Evolutionary conservation across 2,797 vertebrate species (phyloP).

Genomic region (Betta splendens): DNA sequence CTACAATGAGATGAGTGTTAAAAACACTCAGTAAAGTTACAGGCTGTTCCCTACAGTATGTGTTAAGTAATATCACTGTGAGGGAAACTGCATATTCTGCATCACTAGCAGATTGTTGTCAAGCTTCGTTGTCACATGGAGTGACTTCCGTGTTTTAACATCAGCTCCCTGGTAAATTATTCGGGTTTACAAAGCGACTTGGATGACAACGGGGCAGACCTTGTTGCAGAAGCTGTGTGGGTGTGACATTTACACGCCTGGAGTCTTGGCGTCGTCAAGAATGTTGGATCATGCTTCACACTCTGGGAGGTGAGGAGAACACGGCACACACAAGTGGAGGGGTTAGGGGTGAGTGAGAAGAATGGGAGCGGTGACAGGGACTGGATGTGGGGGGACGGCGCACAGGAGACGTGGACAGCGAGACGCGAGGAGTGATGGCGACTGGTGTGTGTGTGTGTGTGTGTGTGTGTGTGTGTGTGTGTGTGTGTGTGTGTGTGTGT

Average conservation of each 20-base stretch:
- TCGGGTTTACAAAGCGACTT: constrained; percentile 9
- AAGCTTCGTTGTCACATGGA: background rate
- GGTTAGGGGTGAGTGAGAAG: constrained; percentile 37
- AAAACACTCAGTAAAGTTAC: too few relatives aligned
- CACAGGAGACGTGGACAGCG: constrained; percentile 45
- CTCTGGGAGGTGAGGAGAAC: constrained; percentile 44
- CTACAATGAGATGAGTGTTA: too few relatives aligned
- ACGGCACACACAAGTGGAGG: constrained; percentile 28
- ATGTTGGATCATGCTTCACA: constrained; percentile 25
- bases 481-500: constrained; percentile 2
- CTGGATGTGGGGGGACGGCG: constrained; percentile 33
- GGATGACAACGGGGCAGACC: constrained; percentile 22
- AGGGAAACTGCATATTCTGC: too few relatives aligned
- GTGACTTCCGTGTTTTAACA: background rate
- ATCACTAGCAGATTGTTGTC: constrained; percentile 2
- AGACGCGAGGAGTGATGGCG: constrained; percentile 44
- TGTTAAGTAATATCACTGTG: too few relatives aligned
- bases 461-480: constrained; percentile 9
- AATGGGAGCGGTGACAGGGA: constrained; percentile 40
- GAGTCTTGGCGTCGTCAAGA: constrained; percentile 44
- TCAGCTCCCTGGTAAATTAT: background rate
- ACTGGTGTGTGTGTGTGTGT: constrained; percentile 31
- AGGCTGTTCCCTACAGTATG: too few relatives aligned
- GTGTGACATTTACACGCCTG: constrained; percentile 55
- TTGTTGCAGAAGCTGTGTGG: constrained; percentile 34